A percentile compares a stretch with the other conserved stretches of the same genome.
phyloP scores from a whole-genome alignment of 2,113 vertebrate genomes.

The Butorides virescens region DNA sequence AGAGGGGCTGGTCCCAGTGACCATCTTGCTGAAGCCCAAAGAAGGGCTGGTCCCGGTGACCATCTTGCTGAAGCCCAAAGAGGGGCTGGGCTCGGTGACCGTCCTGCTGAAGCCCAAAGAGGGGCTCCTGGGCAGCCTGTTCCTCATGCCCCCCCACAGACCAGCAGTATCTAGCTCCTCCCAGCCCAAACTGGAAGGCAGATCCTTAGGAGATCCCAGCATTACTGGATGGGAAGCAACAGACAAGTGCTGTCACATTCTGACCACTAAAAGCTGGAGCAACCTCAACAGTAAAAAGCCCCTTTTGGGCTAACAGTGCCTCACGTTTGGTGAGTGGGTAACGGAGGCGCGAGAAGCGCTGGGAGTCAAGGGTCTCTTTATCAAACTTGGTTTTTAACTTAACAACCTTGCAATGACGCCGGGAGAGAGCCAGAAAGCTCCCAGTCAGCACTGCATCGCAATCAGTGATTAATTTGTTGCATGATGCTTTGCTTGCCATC shows the following conservation, averaged over 20 bases:
- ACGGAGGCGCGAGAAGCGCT: neutral
- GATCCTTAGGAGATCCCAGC: neutral
- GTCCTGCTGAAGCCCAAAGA: neutral
- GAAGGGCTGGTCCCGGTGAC: too few species aligned
- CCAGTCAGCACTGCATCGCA: constrained; percentile 6
- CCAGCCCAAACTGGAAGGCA: neutral
- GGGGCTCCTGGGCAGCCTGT: neutral
- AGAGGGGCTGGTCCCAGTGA: too few species aligned
- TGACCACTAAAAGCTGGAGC: neutral
- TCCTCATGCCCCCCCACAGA: neutral
- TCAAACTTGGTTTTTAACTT: neutral
- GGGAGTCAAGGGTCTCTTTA: constrained; percentile 14
- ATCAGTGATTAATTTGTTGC: constrained; percentile 52
- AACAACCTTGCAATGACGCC: constrained; percentile 10
- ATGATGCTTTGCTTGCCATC: neutral
- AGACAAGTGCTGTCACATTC: neutral
- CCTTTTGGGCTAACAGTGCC: neutral
- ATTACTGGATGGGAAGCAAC: neutral
- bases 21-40: too few species aligned
- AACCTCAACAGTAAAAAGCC: neutral
- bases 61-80: too few species aligned
- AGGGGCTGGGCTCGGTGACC: too few species aligned
- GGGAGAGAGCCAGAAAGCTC: constrained; percentile 25
- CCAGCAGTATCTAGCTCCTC: neutral
- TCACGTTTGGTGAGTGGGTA: neutral